Base-by-base conservation (phyloP, 2,113 vertebrate species). In the Oncorhynchus gorbuscha region DNA sequence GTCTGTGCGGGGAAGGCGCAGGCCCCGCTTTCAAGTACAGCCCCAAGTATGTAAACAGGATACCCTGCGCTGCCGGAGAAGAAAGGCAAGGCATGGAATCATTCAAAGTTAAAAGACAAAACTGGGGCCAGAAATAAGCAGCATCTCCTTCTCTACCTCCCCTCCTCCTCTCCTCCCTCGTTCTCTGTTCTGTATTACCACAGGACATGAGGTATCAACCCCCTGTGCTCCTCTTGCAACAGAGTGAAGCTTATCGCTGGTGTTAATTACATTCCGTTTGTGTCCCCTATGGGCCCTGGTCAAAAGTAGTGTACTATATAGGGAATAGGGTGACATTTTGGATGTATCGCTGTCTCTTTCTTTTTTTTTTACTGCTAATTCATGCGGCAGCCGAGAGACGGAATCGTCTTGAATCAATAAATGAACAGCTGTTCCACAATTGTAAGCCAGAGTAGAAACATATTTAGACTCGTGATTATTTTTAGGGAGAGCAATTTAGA, bases 21-120 rank as follows among this genome's bases (percentile, higher is more conserved):
- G 67, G 35, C 35, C 75, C 73, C 16, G 58, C 75, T 76, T 87
- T 83, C 78, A 87, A 80, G 75, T 85, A 48, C 65, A 48, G 78
- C 62, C 59, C 30, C 24, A 73, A 78, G 78, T 77, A 87, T 87
- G 84, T 85, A 85, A 85, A 87, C 83, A 85, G 79, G 84, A 86
- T 81, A 81, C 71, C 18, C 66, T 8, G 66, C 39, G 2, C 22
- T 1, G 48, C 64, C 13, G 4, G n/a, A 73, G 3, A 73, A 58
- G 18, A 66, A 73, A 73, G 8, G 22, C 16, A 26, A 51, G 32
- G 71, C 51, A 69, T 67, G 65, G 72, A 71, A 48, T 69, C 59
- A 51, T 35, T 59, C 64, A 65, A 61, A 74, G 70, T 73, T 79
- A n/a, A 70, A 66, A 69, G 76, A 76, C 28, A 18, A 28, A 28